phyloP scores from a whole-genome alignment of 2,797 vertebrate species.

The Menidia menidia region DNA sequence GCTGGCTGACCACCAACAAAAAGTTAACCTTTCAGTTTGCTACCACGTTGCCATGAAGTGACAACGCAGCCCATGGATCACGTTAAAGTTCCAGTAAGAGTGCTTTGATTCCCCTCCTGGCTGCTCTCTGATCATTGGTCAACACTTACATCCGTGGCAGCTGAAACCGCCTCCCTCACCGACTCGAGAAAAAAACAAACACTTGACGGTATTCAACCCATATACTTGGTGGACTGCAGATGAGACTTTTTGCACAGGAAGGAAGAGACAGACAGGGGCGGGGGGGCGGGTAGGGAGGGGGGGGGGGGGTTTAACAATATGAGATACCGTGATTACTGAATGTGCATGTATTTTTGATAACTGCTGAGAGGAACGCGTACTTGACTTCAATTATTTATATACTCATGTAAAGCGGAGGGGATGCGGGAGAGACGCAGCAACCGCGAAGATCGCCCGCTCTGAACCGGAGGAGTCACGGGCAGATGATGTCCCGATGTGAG shows the following conservation, averaged over 20 bases:
- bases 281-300: too few relatives aligned
- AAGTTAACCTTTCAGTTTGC: too few relatives aligned
- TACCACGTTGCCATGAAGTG: conserved; percentile 2
- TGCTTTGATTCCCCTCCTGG: conserved; percentile 6
- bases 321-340: conserved; percentile 16
- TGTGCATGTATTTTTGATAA: conserved; percentile 60
- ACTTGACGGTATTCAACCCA: conserved; percentile 21
- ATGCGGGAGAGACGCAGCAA: conserved; percentile 77
- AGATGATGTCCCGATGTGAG: conserved; percentile 81
- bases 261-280: neutral
- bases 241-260: conserved; percentile 9
- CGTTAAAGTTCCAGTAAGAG: conserved; percentile 9
- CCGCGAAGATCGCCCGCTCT: conserved; percentile 73
- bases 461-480: conserved; percentile 77
- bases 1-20: conserved; percentile 22
- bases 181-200: conserved; percentile 14
- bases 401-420: conserved; percentile 71
- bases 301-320: neutral
- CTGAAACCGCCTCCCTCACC: conserved; percentile 47
- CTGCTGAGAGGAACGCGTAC: conserved; percentile 49
- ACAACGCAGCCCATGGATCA: neutral
- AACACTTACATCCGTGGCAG: conserved; percentile 17
- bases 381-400: conserved; percentile 84
- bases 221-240: conserved; percentile 42
- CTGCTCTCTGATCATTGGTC: conserved; percentile 41